Percentiles rank a stretch among this genome's conserved stretches.
Conservation (phyloP, 2,888 invertebrate species). For the Eurytoma adleriae region DNA sequence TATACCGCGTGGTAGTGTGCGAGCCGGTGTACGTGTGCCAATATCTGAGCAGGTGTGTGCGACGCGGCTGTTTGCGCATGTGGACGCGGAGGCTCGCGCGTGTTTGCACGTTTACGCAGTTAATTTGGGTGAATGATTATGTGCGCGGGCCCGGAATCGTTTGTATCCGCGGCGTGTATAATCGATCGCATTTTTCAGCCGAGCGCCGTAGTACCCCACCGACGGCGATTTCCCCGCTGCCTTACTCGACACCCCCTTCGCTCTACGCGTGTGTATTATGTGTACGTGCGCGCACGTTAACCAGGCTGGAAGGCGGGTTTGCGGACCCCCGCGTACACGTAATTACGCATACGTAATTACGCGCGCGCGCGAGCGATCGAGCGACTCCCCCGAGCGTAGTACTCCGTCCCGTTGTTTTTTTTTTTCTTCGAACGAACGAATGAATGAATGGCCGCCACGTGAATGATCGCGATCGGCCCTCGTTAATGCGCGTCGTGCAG, state of each 20-base stretch:
- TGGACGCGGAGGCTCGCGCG: background rate
- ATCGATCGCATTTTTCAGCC: too few relatives aligned
- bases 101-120: background rate
- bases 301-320: background rate
- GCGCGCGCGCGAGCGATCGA: background rate
- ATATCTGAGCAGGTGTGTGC: background rate
- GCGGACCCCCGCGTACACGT: background rate
- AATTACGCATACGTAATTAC: background rate
- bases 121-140: constrained; percentile 1
- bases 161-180: background rate
- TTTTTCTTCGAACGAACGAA: too few relatives aligned
- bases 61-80: background rate
- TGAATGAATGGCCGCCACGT: too few relatives aligned
- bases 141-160: background rate
- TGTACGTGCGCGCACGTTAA: background rate
- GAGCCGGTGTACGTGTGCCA: background rate
- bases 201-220: too few relatives aligned
- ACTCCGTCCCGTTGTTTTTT: too few relatives aligned
- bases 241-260: background rate
- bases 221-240: background rate
- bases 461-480: too few relatives aligned
- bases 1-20: background rate
- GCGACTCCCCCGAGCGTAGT: too few relatives aligned
- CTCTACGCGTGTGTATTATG: background rate
- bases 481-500: too few relatives aligned